Evolutionary conservation across 2,113 vertebrate species (phyloP).

Genomic region (Syrmaticus mikado): DNA sequence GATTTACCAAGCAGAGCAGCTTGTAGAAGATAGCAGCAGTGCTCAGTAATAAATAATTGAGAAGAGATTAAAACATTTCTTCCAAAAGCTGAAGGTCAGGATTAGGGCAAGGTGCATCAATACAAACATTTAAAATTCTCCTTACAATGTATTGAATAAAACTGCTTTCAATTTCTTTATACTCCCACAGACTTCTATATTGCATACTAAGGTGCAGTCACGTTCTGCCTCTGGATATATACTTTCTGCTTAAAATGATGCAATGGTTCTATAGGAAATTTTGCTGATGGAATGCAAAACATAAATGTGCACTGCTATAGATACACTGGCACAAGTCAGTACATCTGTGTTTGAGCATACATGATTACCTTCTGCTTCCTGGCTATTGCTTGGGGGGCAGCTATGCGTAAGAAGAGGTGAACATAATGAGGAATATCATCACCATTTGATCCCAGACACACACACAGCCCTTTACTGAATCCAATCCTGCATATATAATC

Average conservation of each 20-base stretch:
- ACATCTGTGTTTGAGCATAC: background rate
- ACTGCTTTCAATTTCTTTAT: background rate
- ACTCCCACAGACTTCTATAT: background rate
- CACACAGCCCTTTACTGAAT: background rate
- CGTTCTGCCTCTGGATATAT: background rate
- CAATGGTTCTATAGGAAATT: background rate
- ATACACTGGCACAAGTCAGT: background rate
- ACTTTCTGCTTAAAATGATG: background rate
- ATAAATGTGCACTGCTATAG: background rate
- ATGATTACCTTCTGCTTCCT: background rate
- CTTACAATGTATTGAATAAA: background rate
- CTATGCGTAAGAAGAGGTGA: background rate
- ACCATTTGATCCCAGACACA: background rate
- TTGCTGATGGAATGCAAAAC: background rate
- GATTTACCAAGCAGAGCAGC: background rate
- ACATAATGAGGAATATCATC: background rate
- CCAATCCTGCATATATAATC: fast-evolving
- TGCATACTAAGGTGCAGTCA: background rate
- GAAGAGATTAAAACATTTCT: background rate
- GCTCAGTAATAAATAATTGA: background rate
- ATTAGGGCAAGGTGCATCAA: background rate
- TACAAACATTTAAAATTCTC: background rate
- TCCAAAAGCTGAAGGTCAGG: background rate
- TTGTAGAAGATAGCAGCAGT: background rate
- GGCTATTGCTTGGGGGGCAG: background rate